Evolutionary conservation across 2,113 vertebrate genomes (phyloP).

Genomic region (Hemiprocne comata): DNA sequence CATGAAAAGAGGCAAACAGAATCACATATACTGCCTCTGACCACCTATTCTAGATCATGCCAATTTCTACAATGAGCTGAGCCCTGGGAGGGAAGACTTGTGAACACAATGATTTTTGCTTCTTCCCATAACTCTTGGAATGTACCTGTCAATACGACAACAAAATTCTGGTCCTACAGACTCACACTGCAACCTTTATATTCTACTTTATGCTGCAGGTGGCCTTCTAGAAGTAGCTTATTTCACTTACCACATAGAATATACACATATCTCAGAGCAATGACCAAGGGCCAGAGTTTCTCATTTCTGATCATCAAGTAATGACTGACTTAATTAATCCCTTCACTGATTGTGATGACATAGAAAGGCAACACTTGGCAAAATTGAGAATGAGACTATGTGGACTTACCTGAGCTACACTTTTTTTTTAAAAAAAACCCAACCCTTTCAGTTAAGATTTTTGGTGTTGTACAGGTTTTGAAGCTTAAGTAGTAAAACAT

Average conservation of each 20-base stretch:
- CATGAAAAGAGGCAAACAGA: background rate
- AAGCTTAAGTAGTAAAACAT: background rate
- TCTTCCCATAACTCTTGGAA: background rate
- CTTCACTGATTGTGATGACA: background rate
- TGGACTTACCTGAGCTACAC: background rate
- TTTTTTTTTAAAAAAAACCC: background rate
- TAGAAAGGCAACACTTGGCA: background rate
- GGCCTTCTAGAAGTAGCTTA: background rate
- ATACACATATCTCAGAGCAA: background rate
- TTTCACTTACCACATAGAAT: background rate
- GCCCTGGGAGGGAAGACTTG: background rate
- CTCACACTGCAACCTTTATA: background rate
- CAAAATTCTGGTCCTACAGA: background rate
- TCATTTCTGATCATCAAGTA: background rate
- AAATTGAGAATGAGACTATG: background rate
- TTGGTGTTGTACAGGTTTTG: background rate
- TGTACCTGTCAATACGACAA: accelerated
- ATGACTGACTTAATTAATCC: background rate
- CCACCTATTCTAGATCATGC: background rate
- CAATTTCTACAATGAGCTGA: background rate
- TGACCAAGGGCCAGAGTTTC: background rate
- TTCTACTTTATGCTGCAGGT: background rate
- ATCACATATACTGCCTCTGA: background rate
- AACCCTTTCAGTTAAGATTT: background rate
- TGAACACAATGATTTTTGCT: background rate